Conservation (phyloP, 2,888 invertebrate genomes). For the Polymixis flavicincta region DNA sequence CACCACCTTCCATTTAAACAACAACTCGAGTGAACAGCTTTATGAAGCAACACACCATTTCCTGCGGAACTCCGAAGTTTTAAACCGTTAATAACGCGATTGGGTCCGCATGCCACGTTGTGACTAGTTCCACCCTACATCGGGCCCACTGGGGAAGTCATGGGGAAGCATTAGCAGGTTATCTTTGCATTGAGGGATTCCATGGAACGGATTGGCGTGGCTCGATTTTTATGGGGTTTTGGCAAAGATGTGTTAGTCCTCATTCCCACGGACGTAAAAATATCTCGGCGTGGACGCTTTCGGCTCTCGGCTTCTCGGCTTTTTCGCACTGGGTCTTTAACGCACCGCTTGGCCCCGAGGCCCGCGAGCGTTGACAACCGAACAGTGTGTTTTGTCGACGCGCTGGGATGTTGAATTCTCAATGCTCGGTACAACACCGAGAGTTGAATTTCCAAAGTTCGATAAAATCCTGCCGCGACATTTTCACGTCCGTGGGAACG, state of each 20-base stretch:
- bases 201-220: constrained; percentile 35
- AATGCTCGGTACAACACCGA: too few relatives aligned
- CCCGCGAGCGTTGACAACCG: too few relatives aligned
- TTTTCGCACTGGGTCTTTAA: too few relatives aligned
- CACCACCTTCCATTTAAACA: constrained; percentile 6
- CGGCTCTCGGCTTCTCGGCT: too few relatives aligned
- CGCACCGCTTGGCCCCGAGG: too few relatives aligned
- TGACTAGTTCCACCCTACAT: constrained; percentile 39
- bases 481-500: too few relatives aligned
- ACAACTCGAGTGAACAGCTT: constrained; percentile 12
- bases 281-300: too few relatives aligned
- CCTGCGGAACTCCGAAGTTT: constrained; percentile 5
- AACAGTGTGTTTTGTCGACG: too few relatives aligned
- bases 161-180: constrained; percentile 52
- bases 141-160: constrained; percentile 9
- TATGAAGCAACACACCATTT: constrained; percentile 25
- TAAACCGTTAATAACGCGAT: constrained; percentile 33
- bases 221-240: constrained; percentile 44
- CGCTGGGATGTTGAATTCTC: too few relatives aligned
- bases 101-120: constrained; percentile 20
- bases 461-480: too few relatives aligned
- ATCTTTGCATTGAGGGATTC: constrained; percentile 50
- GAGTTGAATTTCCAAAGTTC: too few relatives aligned
- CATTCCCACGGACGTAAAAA: too few relatives aligned
- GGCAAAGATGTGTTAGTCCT: not conserved